Conservation (phyloP, 1,140 invertebrate genomes). For the Arctopsyche grandis region DNA sequence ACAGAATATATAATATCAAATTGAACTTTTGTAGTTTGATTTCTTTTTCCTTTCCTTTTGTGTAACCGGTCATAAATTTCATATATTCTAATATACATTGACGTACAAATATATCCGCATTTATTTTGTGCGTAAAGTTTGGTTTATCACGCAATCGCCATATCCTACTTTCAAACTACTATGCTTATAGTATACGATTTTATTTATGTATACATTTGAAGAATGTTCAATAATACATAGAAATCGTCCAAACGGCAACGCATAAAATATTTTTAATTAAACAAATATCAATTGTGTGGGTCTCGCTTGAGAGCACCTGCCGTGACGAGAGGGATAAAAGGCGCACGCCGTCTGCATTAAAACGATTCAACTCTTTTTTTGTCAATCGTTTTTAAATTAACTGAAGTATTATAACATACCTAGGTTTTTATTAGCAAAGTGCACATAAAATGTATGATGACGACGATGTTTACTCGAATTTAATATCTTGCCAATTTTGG, state of each 20-base stretch:
- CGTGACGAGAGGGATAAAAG: constrained; percentile 2
- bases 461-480: neutral
- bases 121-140: neutral
- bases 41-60: neutral
- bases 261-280: neutral
- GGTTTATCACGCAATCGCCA: neutral
- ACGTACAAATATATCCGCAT: neutral
- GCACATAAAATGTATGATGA: neutral
- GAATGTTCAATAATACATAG: too few species aligned
- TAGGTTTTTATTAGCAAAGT: neutral
- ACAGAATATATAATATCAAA: too few species aligned
- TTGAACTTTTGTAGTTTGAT: too few species aligned
- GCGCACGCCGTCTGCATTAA: neutral
- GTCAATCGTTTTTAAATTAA: constrained; percentile 6
- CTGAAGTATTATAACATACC: neutral
- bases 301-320: neutral
- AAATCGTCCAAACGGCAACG: too few species aligned
- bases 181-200: neutral
- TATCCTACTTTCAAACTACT: neutral
- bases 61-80: constrained; percentile 12
- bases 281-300: neutral
- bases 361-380: constrained; percentile 1
- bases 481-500: neutral
- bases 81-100: neutral
- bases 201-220: neutral